Evolutionary conservation across 2,888 invertebrate genomes (phyloP).

Genomic region (Nomada flava): DNA sequence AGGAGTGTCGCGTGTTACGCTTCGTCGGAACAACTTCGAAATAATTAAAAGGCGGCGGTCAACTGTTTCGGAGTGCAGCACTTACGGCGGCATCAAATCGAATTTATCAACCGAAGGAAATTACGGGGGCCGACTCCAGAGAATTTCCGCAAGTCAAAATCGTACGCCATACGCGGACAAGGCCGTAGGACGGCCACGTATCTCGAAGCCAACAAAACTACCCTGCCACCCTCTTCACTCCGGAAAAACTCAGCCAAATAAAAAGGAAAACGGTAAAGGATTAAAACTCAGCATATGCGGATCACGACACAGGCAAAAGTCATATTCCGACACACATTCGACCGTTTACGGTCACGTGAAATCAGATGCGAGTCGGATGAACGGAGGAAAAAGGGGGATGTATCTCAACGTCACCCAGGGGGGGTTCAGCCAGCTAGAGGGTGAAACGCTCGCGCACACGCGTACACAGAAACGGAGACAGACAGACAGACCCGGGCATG

Average conservation of each 20-base stretch:
- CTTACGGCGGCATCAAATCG: too few species aligned
- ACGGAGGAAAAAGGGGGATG: conserved; percentile 30
- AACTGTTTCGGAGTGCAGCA: too few species aligned
- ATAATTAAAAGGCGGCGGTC: too few species aligned
- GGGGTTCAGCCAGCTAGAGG: conserved; percentile 20
- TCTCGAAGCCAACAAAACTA: background rate
- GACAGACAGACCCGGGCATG: conserved; percentile 42
- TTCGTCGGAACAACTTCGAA: too few species aligned
- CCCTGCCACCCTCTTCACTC: too few species aligned
- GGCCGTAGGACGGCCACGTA: too few species aligned
- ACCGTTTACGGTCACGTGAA: conserved; percentile 55
- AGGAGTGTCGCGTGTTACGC: too few species aligned
- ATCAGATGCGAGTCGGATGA: conserved; percentile 55
- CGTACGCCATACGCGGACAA: background rate
- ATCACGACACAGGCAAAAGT: conserved; percentile 37
- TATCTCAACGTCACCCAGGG: conserved; percentile 25
- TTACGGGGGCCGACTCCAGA: too few species aligned
- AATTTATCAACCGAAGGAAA: too few species aligned
- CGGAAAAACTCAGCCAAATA: background rate
- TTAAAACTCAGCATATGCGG: background rate
- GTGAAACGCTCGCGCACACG: conserved; percentile 1
- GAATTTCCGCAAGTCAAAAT: background rate
- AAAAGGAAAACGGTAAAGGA: background rate
- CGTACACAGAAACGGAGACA: background rate
- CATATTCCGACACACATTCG: conserved; percentile 58